These are phyloP conservation scores for Colistium nudipinnis DNA, from an alignment of 2,113 vertebrate species.

Conservation along the genomic window DNA sequence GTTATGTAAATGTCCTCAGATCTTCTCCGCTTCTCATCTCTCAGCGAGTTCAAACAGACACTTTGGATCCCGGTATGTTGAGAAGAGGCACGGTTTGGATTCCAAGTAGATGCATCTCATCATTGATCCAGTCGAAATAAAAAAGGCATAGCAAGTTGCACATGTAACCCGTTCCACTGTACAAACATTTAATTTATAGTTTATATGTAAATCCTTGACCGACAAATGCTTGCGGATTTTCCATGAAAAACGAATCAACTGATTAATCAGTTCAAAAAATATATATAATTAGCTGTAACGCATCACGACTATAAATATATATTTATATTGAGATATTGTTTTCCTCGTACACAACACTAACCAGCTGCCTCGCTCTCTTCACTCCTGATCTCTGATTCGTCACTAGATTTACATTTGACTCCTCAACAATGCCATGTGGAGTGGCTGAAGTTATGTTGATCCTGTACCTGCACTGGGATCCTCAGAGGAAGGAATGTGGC, in stretches of 20 bases:
- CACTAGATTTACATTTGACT: constrained; percentile 25
- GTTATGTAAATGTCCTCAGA: constrained; percentile 53
- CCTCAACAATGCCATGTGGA: constrained; percentile 17
- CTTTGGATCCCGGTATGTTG: constrained; percentile 4
- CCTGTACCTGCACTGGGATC: constrained; percentile 6
- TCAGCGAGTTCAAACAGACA: constrained; percentile 19
- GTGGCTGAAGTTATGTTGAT: constrained; percentile 7
- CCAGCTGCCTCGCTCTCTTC: constrained; percentile 7
- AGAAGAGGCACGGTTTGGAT: constrained; percentile 8
- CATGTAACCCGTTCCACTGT: not conserved
- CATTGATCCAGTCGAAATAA: constrained; percentile 32
- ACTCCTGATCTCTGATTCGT: constrained; percentile 21
- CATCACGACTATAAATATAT: not conserved
- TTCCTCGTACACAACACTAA: not conserved
- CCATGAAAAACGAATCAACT: not conserved
- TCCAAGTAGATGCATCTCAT: constrained; percentile 12
- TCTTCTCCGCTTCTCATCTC: constrained; percentile 37
- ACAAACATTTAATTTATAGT: too few species aligned
- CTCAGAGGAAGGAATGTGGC: not conserved
- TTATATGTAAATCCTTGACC: too few species aligned
- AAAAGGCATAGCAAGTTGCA: not conserved
- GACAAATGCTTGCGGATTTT: not conserved
- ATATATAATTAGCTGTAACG: not conserved
- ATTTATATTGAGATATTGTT: not conserved
- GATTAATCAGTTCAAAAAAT: not conserved